Evolutionary conservation across 2,113 vertebrate species (phyloP).

Genomic region (Mus musculus): DNA sequence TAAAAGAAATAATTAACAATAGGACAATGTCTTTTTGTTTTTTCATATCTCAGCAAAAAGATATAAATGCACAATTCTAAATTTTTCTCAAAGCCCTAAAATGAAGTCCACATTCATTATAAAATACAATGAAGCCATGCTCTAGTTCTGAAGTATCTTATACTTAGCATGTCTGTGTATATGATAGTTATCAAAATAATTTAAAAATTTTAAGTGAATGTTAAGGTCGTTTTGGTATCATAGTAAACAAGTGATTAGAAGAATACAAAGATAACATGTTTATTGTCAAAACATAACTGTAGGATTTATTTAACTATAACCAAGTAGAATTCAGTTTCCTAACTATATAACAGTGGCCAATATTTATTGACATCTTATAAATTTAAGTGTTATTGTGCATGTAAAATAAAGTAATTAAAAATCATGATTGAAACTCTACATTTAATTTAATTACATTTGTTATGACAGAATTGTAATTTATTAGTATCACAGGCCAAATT

Average conservation of each 20-base stretch:
- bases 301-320: slow-evolving; percentile 33
- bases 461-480: slow-evolving; percentile 25
- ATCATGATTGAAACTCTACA: background rate
- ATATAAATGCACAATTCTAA: background rate
- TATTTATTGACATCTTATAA: slow-evolving; percentile 27
- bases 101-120: slow-evolving; percentile 7
- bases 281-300: background rate
- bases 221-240: slow-evolving; percentile 8
- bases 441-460: slow-evolving; percentile 47
- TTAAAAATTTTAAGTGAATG: slow-evolving; percentile 45
- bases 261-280: slow-evolving; percentile 5
- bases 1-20: too few species aligned
- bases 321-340: slow-evolving; percentile 36
- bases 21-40: too few species aligned
- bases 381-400: slow-evolving; percentile 37
- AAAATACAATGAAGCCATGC: background rate
- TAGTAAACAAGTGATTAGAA: slow-evolving; percentile 8
- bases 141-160: slow-evolving; percentile 43
- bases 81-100: background rate
- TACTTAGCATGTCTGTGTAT: slow-evolving; percentile 11
- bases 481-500: slow-evolving; percentile 1
- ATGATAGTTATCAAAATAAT: slow-evolving; percentile 17
- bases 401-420: slow-evolving; percentile 58
- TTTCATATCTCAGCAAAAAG: too few species aligned
- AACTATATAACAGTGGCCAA: background rate